These are phyloP conservation scores for Xiphophorus hellerii DNA, from an alignment of 2,113 vertebrate species.

Conservation along the genomic window DNA sequence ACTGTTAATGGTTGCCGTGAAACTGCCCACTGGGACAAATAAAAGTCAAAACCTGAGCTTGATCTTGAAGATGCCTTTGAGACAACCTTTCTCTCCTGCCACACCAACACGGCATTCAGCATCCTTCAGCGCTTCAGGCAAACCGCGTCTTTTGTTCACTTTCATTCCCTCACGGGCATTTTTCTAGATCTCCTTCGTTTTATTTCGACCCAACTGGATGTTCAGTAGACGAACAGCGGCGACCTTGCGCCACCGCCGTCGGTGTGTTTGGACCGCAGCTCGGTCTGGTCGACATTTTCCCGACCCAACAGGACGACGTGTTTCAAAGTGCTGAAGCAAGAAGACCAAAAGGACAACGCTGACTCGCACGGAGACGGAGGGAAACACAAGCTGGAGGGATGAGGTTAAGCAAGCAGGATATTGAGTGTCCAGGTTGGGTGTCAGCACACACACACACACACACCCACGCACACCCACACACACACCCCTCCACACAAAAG, in stretches of 20 bases:
- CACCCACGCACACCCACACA: not conserved
- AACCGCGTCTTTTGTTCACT: not conserved
- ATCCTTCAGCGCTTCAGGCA: conserved; percentile 28
- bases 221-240: not conserved
- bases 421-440: conserved; percentile 44
- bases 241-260: conserved; percentile 28
- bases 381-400: conserved; percentile 21
- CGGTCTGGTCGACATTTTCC: conserved; percentile 22
- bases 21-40: conserved; percentile 55
- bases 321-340: conserved; percentile 50
- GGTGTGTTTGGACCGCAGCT: not conserved
- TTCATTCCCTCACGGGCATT: not conserved
- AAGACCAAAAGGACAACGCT: conserved; percentile 23
- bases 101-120: conserved; percentile 8
- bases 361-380: conserved; percentile 34
- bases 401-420: conserved; percentile 37
- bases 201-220: not conserved
- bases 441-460: not conserved
- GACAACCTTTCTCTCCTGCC: conserved; percentile 41
- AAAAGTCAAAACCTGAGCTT: conserved; percentile 67
- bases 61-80: conserved; percentile 70
- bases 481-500: not conserved
- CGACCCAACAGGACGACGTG: conserved; percentile 35
- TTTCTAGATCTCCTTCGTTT: conserved; percentile 2
- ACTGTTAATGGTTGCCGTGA: conserved; percentile 50